Percentiles rank a stretch among this genome's conserved stretches.
Conservation (phyloP, 2,888 invertebrate species). For the Chrysina gloriosa region DNA sequence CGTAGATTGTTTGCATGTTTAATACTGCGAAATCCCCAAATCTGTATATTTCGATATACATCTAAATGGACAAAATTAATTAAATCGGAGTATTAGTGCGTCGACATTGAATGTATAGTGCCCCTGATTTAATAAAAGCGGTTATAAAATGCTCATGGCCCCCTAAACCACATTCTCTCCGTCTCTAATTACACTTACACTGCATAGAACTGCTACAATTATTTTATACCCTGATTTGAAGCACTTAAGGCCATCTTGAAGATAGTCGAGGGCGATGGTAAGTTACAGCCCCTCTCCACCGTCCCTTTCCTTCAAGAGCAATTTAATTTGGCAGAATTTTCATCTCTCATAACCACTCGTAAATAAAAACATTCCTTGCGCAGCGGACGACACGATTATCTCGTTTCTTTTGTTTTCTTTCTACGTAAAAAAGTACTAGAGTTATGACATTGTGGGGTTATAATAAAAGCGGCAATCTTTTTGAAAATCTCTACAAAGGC, state of each 20-base stretch:
- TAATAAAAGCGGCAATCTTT: conserved; percentile 39
- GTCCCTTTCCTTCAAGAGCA: neutral
- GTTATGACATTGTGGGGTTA: conserved; percentile 34
- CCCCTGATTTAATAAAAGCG: conserved; percentile 53
- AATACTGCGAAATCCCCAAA: neutral
- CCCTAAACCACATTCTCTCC: conserved; percentile 57
- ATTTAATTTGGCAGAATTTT: conserved; percentile 31
- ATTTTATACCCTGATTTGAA: conserved; percentile 61
- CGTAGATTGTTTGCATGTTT: no score
- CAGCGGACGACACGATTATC: conserved; percentile 20
- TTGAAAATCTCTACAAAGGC: conserved; percentile 38
- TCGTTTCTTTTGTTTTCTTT: conserved; percentile 24
- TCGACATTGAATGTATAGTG: conserved; percentile 41
- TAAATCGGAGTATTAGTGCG: conserved; percentile 1
- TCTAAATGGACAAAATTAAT: conserved; percentile 7
- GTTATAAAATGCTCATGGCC: conserved; percentile 51
- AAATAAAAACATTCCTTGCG: conserved; percentile 28
- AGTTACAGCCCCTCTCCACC: conserved; percentile 9
- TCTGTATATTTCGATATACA: neutral
- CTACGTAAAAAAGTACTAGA: conserved; percentile 17
- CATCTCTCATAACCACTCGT: conserved; percentile 30
- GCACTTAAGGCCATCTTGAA: conserved; percentile 40
- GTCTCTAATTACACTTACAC: conserved; percentile 62
- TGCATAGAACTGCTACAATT: conserved; percentile 61
- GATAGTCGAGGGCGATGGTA: conserved; percentile 3